Base-by-base conservation (phyloP, 2,797 vertebrate species). In the Anomalospiza imberbis region DNA sequence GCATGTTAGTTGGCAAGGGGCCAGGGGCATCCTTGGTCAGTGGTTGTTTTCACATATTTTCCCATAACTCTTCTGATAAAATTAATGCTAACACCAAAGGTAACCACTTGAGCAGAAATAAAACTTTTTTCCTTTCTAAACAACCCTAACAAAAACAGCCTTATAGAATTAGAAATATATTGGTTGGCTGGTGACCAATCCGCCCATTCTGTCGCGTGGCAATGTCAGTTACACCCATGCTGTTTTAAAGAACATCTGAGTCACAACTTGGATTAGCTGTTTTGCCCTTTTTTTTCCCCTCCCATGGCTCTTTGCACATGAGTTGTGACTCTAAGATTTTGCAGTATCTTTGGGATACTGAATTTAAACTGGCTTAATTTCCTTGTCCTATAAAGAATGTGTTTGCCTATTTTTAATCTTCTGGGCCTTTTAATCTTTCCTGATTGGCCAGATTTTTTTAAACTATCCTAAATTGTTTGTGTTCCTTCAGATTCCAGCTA, bases 21-120 rank as follows among this genome's bases (percentile, higher is more conserved):
- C 0, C 0, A 0, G 3, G 16, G 1, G 13, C 4, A 9, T 70
- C 58, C 82, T 63, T 11, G 21, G 6, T 31, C 48, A 14, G 18
- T 32, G 53, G 8, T 2, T 62, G 84, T 47, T 55, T 80, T 32
- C 24, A 44, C 4, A 4, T 66, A 32, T 36, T 38, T 70, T 24
- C 44, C 21, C 77, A 0, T 24, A 86, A 73, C 28, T 73, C 20
- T 57, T 62, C 51, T 50, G n/a, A 57, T 38, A 57, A 72, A 79
- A 72, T 45, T 51, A 61, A 28, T 21, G 40, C 16, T 44, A 75
- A n/a, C 55, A 72, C 24, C 36, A 13, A 22, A 66, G 19, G 19
- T 42, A 58, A 40, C 4, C 31, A 62, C 12, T 47, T 62, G 11
- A 28, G 50, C 55, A 83, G 51, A 47, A 58, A 26, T 53, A 21